Evolutionary conservation across 2,797 vertebrate genomes (phyloP).

Genomic region (Sphenodon punctatus): DNA sequence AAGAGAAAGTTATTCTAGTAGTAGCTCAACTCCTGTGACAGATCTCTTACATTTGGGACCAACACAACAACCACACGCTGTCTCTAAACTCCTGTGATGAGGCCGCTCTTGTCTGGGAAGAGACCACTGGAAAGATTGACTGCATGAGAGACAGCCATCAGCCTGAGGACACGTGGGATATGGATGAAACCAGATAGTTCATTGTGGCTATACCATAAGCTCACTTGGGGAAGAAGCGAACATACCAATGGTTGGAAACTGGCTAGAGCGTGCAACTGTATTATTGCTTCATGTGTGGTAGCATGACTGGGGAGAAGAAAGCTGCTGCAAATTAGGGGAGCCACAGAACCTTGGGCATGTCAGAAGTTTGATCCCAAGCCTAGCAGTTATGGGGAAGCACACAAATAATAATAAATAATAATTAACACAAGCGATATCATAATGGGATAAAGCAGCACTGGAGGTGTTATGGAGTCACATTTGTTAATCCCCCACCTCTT

Average conservation of each 20-base stretch:
- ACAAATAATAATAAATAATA: background rate
- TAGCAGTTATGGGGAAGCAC: background rate
- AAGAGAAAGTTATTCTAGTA: background rate
- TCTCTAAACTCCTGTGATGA: too few relatives aligned
- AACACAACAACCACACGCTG: too few relatives aligned
- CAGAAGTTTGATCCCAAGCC: background rate
- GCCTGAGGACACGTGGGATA: slow-evolving; percentile 18
- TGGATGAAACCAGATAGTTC: background rate
- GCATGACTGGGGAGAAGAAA: background rate
- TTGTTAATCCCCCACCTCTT: too few relatives aligned
- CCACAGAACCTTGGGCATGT: background rate
- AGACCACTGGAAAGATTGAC: slow-evolving; percentile 48
- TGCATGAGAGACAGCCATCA: slow-evolving; percentile 17
- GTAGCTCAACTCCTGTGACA: too few relatives aligned
- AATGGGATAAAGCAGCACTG: background rate
- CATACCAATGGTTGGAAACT: background rate
- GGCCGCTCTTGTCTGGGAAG: background rate
- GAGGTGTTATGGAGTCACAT: background rate
- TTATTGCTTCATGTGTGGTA: background rate
- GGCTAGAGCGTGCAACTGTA: background rate
- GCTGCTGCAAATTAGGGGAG: background rate
- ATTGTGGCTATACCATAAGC: background rate
- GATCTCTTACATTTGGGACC: too few relatives aligned
- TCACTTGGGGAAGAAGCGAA: background rate
- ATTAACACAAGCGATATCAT: background rate